Base-by-base conservation (phyloP, 2,888 invertebrate species). In the Lissonota sp. region DNA sequence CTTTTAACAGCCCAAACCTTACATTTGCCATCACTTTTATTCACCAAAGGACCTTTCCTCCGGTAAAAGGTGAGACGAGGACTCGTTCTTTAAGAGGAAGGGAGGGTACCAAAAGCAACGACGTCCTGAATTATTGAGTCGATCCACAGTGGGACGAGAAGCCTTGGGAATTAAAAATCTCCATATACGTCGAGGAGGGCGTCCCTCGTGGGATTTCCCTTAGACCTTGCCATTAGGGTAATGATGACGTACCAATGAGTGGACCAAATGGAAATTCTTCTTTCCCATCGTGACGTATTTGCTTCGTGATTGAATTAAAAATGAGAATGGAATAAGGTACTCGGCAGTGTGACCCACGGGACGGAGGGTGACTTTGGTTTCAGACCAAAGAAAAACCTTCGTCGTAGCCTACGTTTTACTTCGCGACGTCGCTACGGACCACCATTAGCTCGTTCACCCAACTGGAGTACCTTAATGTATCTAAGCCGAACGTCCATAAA, bases 271-370 rank as follows among this genome's bases (percentile, higher is more conserved):
- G 64, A 74, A 70, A 77, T 58, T 55, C 71, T n/a, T 76, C 44
- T 46, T 51, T 51, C 51, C 39, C 51, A 51, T 14, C 51, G 67
- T 60, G 40, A 78, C 67, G 84, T 91, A 91, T 92, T 92, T 91
- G 90, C 87, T 26, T 0, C 10, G 57, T 85, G 87, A 86, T 85
- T 91, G 91, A 92, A 92, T 92, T 91, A 91, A 90, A 90, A 90
- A 92, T 91, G 91, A 92, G 88, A 84, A 85, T 85, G 85, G 85
- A 75, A 79, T 67, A 39, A 79, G 72, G 53, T 72, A 58, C 58
- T 70, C 69, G 70, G 69, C 62, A 63, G 10, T 16, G 7, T 44
- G 62, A 53, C 26, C 60, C 39, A n/a, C 12, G 55, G 55, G 49
- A 49, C 46, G n/a, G 63, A 44, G 67, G 76, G 72, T 71, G 71